A percentile compares a stretch with the other conserved stretches of the same genome.
phyloP scores from a whole-genome alignment of 2,113 vertebrate genomes.

The Rhineura floridana region DNA sequence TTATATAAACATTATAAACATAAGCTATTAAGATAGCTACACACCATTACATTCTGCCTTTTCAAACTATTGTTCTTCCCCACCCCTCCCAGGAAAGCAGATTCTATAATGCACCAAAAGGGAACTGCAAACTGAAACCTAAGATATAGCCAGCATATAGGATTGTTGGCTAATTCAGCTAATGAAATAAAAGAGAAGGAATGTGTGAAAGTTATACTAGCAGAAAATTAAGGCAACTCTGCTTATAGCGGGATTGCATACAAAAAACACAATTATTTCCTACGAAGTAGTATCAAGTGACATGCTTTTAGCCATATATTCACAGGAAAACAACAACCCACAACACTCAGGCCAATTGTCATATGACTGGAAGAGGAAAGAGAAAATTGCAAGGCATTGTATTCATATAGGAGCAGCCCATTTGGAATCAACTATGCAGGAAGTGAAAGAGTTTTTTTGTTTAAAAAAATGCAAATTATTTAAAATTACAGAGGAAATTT shows the following conservation, averaged over 20 bases:
- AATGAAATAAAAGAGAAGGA: not conserved
- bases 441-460: not conserved
- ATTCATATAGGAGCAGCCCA: not conserved
- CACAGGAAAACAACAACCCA: no score
- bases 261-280: not conserved
- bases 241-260: not conserved
- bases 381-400: not conserved
- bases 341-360: not conserved
- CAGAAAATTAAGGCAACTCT: not conserved
- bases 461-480: not conserved
- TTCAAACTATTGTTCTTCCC: not conserved
- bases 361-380: not conserved
- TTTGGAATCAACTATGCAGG: not conserved
- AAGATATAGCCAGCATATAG: fast-evolving
- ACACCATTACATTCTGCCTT: not conserved
- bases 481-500: not conserved
- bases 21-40: slow-evolving; percentile 2
- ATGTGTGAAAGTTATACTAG: slow-evolving; percentile 1
- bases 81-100: not conserved
- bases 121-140: not conserved
- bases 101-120: not conserved
- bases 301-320: not conserved
- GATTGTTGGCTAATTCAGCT: not conserved
- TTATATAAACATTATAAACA: slow-evolving; percentile 5
- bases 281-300: not conserved